These are phyloP conservation scores for Eumeta japonica DNA, from an alignment of 1,140 invertebrate genomes.

Conservation along the genomic window DNA sequence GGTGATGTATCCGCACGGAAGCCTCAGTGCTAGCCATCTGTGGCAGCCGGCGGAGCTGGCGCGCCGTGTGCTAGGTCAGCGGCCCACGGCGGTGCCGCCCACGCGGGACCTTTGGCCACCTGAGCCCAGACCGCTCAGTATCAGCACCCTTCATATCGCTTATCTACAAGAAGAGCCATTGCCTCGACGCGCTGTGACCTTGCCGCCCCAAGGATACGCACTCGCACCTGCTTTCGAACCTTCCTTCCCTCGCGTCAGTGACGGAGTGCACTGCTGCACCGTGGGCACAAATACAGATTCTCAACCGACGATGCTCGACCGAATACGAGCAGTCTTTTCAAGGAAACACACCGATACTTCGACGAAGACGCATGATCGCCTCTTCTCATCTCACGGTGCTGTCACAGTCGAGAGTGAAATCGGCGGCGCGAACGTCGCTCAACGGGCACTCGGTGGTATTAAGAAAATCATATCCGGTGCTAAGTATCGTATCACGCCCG, in stretches of 20 bases:
- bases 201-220: conserved; percentile 28
- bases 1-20: conserved; percentile 48
- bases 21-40: conserved; percentile 40
- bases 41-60: conserved; percentile 47
- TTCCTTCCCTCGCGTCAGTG: conserved; percentile 14
- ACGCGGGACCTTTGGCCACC: conserved; percentile 44
- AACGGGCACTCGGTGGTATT: conserved; percentile 26
- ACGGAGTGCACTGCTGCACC: conserved; percentile 15
- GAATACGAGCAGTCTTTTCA: conserved; percentile 19
- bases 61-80: conserved; percentile 42
- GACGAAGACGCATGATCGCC: conserved; percentile 16
- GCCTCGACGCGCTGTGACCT: conserved; percentile 27
- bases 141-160: conserved; percentile 44
- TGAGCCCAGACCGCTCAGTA: conserved; percentile 28
- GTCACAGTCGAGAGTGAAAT: conserved; percentile 20
- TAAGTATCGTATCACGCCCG: conserved; percentile 38
- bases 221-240: conserved; percentile 21
- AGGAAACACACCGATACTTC: conserved; percentile 1
- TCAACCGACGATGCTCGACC: conserved; percentile 23
- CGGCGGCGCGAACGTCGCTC: conserved; percentile 24
- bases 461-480: conserved; percentile 35
- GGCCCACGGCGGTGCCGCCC: conserved; percentile 43
- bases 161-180: conserved; percentile 37
- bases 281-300: conserved; percentile 50
- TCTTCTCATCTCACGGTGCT: no score